A percentile compares a stretch with the other conserved stretches of the same genome.
Evolutionary conservation across 2,888 invertebrate genomes (phyloP).

Genomic region (Timema cristinae): DNA sequence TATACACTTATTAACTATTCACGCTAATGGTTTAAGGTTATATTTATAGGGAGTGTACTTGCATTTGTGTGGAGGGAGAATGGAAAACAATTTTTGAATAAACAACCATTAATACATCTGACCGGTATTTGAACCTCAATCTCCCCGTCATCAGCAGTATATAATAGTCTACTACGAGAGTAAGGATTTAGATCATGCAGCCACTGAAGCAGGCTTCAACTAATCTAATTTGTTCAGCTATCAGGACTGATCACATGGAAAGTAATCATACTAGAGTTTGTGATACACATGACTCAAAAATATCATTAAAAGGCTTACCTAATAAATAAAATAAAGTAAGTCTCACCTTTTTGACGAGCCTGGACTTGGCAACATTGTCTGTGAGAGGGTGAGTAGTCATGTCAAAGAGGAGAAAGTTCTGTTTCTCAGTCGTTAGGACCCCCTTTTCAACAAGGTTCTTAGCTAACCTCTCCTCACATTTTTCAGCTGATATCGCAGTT

Average conservation of each 20-base stretch:
- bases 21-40: too few species aligned
- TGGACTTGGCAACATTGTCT: constrained; percentile 91
- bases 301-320: neutral
- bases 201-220: too few species aligned
- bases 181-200: too few species aligned
- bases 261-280: neutral
- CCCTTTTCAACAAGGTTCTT: constrained; percentile 99
- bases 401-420: constrained; percentile 98
- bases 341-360: constrained; percentile 89
- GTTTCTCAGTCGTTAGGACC: constrained; percentile 97
- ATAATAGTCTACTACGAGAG: too few species aligned
- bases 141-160: too few species aligned
- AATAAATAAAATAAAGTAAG: neutral
- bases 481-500: constrained; percentile 94
- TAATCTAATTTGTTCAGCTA: too few species aligned
- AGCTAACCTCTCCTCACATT: constrained; percentile 98
- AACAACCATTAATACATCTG: too few species aligned
- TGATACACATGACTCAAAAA: neutral
- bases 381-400: constrained; percentile 99
- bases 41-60: too few species aligned
- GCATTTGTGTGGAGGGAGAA: too few species aligned
- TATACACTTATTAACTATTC: too few species aligned
- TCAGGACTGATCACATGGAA: neutral
- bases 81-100: too few species aligned
- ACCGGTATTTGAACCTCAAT: too few species aligned